Evolutionary conservation across 2,888 invertebrate species (phyloP).

Genomic region (Ypsolopha sequella): DNA sequence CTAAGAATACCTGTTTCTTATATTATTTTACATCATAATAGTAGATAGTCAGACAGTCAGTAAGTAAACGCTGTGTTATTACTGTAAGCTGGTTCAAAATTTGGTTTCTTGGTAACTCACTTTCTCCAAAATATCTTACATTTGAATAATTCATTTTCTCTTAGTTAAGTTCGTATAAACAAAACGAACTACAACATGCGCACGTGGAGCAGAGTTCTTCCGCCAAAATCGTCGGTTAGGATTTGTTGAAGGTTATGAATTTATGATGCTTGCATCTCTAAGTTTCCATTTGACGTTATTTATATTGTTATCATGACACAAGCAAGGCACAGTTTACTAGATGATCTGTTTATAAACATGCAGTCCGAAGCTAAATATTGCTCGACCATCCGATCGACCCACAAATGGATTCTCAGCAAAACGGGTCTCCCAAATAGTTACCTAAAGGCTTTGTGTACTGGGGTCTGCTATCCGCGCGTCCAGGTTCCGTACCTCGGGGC

Average conservation of each 20-base stretch:
- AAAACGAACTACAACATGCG: not conserved
- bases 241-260: not conserved
- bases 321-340: conserved; percentile 15
- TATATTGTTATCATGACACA: conserved; percentile 11
- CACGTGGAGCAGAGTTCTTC: not conserved
- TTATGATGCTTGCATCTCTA: not conserved
- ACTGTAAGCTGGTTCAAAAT: too few species aligned
- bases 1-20: too few species aligned
- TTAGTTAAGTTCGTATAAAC: not conserved
- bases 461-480: conserved; percentile 51
- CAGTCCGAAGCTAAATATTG: conserved; percentile 20
- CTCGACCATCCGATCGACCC: conserved; percentile 13
- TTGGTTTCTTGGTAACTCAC: too few species aligned
- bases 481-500: conserved; percentile 57
- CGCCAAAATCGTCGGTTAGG: not conserved
- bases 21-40: too few species aligned
- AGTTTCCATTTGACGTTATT: not conserved
- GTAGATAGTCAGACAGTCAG: too few species aligned
- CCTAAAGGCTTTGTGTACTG: conserved; percentile 65
- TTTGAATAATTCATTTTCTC: not conserved
- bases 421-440: conserved; percentile 37
- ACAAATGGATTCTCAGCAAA: not conserved
- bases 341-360: conserved; percentile 35
- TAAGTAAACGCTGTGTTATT: too few species aligned
- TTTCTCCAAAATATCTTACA: too few species aligned